Percentiles rank a stretch among this genome's conserved stretches.
Conservation (phyloP, 2,888 invertebrate genomes). For the Ashinkailepas kermadecensis region DNA sequence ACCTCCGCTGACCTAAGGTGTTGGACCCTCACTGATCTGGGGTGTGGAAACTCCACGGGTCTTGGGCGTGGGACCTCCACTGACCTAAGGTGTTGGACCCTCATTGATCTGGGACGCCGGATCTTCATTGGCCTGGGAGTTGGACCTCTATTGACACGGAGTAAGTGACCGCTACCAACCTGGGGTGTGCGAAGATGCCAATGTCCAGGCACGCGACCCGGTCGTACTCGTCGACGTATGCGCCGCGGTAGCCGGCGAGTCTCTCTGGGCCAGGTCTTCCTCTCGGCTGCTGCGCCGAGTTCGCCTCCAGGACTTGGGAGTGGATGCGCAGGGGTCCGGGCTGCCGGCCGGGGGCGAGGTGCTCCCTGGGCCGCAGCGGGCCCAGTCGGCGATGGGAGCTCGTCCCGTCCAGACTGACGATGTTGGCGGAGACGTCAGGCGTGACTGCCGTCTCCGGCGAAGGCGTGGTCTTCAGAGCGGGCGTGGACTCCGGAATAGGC, state of each 20-base stretch:
- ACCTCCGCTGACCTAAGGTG: too few relatives aligned
- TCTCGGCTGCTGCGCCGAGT: not conserved
- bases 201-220: constrained; percentile 73
- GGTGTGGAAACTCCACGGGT: too few relatives aligned
- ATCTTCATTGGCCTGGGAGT: too few relatives aligned
- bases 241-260: constrained; percentile 57
- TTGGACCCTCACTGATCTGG: too few relatives aligned
- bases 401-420: not conserved
- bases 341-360: constrained; percentile 35
- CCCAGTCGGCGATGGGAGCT: constrained; percentile 15
- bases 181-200: constrained; percentile 85
- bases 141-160: too few relatives aligned
- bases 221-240: constrained; percentile 56
- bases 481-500: too few relatives aligned
- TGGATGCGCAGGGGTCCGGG: constrained; percentile 40
- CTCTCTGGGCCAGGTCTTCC: constrained; percentile 23
- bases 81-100: too few relatives aligned
- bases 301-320: not conserved
- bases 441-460: too few relatives aligned
- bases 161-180: constrained; percentile 36
- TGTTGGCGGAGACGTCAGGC: too few relatives aligned
- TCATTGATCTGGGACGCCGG: too few relatives aligned
- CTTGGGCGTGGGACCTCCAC: too few relatives aligned
- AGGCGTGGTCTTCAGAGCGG: too few relatives aligned
- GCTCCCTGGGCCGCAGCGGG: not conserved